phyloP scores from a whole-genome alignment of 2,888 invertebrate genomes.

The Nasonovia ribisnigri region DNA sequence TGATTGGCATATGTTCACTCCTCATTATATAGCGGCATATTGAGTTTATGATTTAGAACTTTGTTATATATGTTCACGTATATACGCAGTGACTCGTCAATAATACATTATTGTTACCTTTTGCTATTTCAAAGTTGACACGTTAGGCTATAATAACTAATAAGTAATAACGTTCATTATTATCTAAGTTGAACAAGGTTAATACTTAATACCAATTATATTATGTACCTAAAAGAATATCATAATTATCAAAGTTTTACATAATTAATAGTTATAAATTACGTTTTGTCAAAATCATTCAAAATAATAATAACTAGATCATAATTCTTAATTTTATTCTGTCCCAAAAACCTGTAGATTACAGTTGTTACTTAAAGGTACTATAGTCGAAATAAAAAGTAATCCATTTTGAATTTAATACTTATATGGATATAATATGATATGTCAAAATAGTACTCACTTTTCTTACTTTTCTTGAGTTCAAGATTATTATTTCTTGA shows the following conservation, averaged over 20 bases:
- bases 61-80: background rate
- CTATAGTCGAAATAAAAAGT: background rate
- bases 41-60: background rate
- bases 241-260: background rate
- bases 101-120: background rate
- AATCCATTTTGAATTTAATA: background rate
- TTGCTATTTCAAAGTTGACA: background rate
- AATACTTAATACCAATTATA: background rate
- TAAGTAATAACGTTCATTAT: background rate
- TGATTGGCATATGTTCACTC: background rate
- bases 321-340: background rate
- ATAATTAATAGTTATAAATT: background rate
- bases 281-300: background rate
- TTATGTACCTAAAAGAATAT: background rate
- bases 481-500: background rate
- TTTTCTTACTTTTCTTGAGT: background rate
- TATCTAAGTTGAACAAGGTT: slow-evolving; percentile 16
- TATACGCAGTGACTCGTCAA: background rate
- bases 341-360: background rate
- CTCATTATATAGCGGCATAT: background rate
- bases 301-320: background rate
- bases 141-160: background rate
- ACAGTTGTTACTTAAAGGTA: too few relatives aligned
- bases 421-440: background rate
- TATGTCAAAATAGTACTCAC: background rate